Evolutionary conservation across 2,888 invertebrate genomes (phyloP).

Genomic region (Phaedon cochleariae): DNA sequence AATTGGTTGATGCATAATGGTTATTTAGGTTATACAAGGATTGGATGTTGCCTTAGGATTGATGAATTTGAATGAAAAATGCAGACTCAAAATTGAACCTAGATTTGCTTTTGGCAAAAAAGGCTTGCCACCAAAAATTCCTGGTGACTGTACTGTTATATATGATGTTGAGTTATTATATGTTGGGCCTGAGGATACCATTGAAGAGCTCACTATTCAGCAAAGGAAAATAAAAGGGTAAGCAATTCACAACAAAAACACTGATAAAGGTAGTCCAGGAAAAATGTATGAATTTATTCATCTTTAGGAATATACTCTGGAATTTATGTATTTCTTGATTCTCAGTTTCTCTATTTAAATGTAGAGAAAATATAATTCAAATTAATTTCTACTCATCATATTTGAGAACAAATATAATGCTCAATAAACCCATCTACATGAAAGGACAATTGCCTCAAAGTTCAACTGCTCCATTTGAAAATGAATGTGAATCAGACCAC

Average conservation of each 20-base stretch:
- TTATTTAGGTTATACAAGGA: conserved; percentile 73
- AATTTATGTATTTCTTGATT: too few relatives aligned
- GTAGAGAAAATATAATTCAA: too few relatives aligned
- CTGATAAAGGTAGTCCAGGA: too few relatives aligned
- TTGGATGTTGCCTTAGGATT: conserved; percentile 85
- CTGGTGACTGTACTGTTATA: conserved; percentile 70
- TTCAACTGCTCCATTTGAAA: too few relatives aligned
- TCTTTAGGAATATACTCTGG: too few relatives aligned
- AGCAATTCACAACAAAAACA: conserved; percentile 41
- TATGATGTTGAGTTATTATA: conserved; percentile 78
- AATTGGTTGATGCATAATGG: not conserved
- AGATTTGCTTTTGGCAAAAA: conserved; percentile 84
- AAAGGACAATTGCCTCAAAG: too few relatives aligned
- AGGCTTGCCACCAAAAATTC: conserved; percentile 76
- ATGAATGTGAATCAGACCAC: too few relatives aligned
- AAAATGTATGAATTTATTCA: too few relatives aligned
- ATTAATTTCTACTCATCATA: too few relatives aligned
- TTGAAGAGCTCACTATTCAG: conserved; percentile 71
- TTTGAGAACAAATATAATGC: too few relatives aligned
- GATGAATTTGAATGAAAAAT: conserved; percentile 85
- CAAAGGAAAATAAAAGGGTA: conserved; percentile 82
- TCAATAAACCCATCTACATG: too few relatives aligned
- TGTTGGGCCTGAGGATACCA: conserved; percentile 72
- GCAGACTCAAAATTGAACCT: conserved; percentile 76
- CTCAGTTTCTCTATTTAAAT: too few relatives aligned